Base-by-base conservation (phyloP, 1,140 invertebrate species). In the Archivesica marissinica region DNA sequence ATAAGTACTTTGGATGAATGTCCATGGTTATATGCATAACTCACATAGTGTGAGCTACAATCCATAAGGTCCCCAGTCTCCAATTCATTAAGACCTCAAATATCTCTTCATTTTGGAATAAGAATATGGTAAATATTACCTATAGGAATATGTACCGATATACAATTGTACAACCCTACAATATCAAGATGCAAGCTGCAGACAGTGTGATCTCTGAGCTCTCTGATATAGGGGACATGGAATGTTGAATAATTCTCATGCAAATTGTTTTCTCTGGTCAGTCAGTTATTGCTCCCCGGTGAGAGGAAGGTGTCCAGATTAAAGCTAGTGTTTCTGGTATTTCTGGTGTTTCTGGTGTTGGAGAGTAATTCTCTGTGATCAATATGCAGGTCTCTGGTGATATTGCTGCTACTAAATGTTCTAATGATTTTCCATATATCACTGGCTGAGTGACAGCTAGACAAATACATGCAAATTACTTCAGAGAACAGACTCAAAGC, bases 351-450 rank as follows among this genome's bases (percentile, higher is more conserved):
- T 15, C 23, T 11, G 7, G 52, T 56, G 52, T 23, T n/a, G n/a
- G 25, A 25, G 64, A 47, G 41, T 50, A 3, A 64, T 33, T 64
- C 30, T 33, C 7, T 64, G 30, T 64, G 20, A 72, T 72, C 68
- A 72, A 72, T 72, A 72, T 72, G 28, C 39, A 44, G 68, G 28
- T 72, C 68, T 72, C 38, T 30, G 20, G 68, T 72, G 68, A 44
- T 64, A 64, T 30, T 72, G 4, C 52, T 44, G 39, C 68, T 50
- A 72, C 68, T 52, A 72, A 72, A 44, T 72, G 74, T 76, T 79
- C 13, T 79, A 79, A 79, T 79, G 77, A 79, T 79, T 79, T 50
- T 66, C 77, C 77, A 79, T 79, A 79, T 66, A 79, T 79, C 77
- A 79, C 23, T 64, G 38, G n/a, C 0, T 11, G 59, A 3, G 4